Evolutionary conservation across 2,797 vertebrate genomes (phyloP).

Genomic region (Ispidina lecontei): DNA sequence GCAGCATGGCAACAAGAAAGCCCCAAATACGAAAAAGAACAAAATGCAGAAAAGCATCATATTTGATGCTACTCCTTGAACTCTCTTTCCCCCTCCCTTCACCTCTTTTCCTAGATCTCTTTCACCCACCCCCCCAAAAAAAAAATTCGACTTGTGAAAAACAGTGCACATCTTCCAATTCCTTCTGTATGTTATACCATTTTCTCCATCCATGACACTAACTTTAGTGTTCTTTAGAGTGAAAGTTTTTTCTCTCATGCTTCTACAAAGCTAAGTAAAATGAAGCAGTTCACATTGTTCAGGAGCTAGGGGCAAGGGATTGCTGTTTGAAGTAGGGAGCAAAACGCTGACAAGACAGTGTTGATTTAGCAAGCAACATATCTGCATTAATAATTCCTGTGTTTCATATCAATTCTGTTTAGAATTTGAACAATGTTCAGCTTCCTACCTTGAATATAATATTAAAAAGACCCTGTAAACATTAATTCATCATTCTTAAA

Average conservation of each 20-base stretch:
- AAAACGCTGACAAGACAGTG: background rate
- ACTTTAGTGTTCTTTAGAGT: background rate
- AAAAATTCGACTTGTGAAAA: background rate
- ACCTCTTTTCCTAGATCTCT: background rate
- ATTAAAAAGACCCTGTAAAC: background rate
- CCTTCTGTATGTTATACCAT: background rate
- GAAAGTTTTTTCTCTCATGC: background rate
- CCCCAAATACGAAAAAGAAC: background rate
- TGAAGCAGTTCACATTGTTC: background rate
- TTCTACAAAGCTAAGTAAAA: background rate
- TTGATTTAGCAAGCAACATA: background rate
- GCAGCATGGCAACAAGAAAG: background rate
- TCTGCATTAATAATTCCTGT: background rate
- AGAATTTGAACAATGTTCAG: background rate
- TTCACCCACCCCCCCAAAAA: background rate
- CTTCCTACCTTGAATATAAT: background rate
- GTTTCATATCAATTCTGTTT: background rate
- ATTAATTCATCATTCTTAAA: background rate
- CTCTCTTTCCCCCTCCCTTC: accelerated
- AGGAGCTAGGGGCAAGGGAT: background rate
- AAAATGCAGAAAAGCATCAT: too few relatives aligned
- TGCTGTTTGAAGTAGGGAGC: background rate
- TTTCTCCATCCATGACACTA: background rate
- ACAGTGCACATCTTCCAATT: background rate
- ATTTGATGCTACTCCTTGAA: background rate